Evolutionary conservation across 1,140 invertebrate genomes (phyloP), one percentile per base, ranked within the genome.

Genomic region (Calliopsis andreniformis): DNA sequence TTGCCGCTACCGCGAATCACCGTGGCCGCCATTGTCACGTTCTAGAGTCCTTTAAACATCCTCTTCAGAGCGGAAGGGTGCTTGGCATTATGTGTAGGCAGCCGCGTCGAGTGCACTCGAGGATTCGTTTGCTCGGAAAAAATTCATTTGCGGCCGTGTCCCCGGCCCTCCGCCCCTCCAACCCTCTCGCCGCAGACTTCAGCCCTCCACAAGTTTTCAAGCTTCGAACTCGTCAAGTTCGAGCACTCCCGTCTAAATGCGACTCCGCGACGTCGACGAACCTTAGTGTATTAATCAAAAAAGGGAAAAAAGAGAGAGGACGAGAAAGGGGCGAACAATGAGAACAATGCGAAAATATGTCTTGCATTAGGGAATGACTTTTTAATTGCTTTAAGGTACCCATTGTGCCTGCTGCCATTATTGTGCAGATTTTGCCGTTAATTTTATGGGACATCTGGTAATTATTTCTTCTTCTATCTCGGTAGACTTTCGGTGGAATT

Each of bases 91-190:
- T 86, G 85, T 83, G 81, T 71, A 86, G 83, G 81, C 87, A 86
- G 83, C 73, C 84, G 72, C 72, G 75, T 86, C 79, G 80, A 89
- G 89, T 53, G 70, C 71, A 75, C 88, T 89, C 68, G 82, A 88
- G 80, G 78, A 87, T 88, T 89, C 87, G 87, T 88, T 86, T 88
- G 87, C 87, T 86, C 79, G 86, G 87, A 87, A 88, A 89, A 89
- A 90, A 90, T 89, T 89, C 86, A 90, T 90, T 90, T 88, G 86
- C 87, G 77, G 62, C 80, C 72, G 75, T 64, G 32, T 35, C 47
- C 76, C 72, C 58, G 63, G 70, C 64, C 67, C 73, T 49, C 18
- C 8, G 47, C 14, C 43, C 39, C 25, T 16, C 25, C 30, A 10
- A 39, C 35, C 55, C 10, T 14, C 14, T 47, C 35, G 63, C 23